These are phyloP conservation scores for Dipodomys ordii DNA, from an alignment of 2,113 vertebrate species.

Conservation along the genomic window DNA sequence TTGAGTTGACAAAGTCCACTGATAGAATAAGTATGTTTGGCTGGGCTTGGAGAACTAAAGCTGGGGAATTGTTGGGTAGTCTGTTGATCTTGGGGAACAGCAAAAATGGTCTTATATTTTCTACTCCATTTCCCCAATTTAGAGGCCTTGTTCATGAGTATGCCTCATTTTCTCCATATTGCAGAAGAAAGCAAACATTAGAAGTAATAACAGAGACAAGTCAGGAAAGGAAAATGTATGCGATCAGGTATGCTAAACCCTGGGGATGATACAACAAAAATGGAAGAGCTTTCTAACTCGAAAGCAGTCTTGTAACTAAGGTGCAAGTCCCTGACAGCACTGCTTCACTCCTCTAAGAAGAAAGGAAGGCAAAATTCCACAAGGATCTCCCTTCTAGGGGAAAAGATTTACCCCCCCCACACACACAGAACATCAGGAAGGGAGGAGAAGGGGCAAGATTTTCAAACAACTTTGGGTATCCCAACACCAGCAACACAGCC, in stretches of 20 bases:
- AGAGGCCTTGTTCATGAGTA: not conserved
- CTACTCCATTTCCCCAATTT: not conserved
- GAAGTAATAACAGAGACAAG: constrained; percentile 41
- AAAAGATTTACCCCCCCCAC: not conserved
- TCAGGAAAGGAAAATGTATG: constrained; percentile 11
- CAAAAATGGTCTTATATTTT: not conserved
- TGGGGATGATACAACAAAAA: constrained; percentile 46
- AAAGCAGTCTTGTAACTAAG: not conserved
- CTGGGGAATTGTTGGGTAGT: not conserved
- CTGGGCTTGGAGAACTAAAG: not conserved
- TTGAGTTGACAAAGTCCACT: not conserved
- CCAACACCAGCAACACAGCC: fast-evolving
- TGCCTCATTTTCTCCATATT: not conserved
- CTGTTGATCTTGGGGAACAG: not conserved
- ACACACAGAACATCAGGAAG: too few relatives aligned
- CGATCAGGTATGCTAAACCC: not conserved
- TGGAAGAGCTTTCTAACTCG: not conserved
- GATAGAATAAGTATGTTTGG: not conserved
- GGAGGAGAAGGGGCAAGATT: too few relatives aligned
- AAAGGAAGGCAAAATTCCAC: not conserved
- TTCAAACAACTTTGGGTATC: not conserved
- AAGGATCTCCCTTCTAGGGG: constrained; percentile 2
- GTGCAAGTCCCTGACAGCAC: not conserved
- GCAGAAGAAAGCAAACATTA: constrained; percentile 36
- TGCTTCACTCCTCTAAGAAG: not conserved